phyloP scores from a whole-genome alignment of 2,888 invertebrate species.

The Marronus borbonicus region DNA sequence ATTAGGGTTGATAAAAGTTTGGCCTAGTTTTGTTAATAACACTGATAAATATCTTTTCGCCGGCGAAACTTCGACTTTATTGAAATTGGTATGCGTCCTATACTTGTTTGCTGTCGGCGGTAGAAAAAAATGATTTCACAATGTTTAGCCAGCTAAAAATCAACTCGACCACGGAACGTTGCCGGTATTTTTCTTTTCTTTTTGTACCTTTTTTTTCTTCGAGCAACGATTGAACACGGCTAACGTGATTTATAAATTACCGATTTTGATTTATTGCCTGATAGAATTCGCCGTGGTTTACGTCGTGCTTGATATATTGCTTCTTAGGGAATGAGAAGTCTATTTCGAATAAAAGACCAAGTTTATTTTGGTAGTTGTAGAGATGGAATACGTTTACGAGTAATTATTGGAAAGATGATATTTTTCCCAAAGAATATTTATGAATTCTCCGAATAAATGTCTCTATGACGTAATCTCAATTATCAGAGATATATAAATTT shows the following conservation, averaged over 20 bases:
- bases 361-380: not conserved
- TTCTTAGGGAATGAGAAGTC: not conserved
- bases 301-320: conserved; percentile 6
- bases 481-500: no score
- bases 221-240: not conserved
- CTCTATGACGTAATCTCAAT: no score
- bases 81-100: conserved; percentile 2
- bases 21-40: not conserved
- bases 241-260: conserved; percentile 19
- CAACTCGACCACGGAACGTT: conserved; percentile 9
- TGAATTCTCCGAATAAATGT: no score
- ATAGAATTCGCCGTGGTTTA: conserved; percentile 11
- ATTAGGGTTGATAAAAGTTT: not conserved
- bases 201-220: not conserved
- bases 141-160: not conserved
- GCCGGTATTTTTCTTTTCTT: conserved; percentile 4
- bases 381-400: no score
- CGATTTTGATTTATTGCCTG: conserved; percentile 11
- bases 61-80: conserved; percentile 2
- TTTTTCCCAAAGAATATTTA: no score
- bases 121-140: not conserved
- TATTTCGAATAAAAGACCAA: not conserved
- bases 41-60: conserved; percentile 5
- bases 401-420: no score
- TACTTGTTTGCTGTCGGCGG: not conserved